Percentiles rank a stretch among this genome's conserved stretches.
phyloP scores from a whole-genome alignment of 2,113 vertebrate species.

The Zosterops lateralis region DNA sequence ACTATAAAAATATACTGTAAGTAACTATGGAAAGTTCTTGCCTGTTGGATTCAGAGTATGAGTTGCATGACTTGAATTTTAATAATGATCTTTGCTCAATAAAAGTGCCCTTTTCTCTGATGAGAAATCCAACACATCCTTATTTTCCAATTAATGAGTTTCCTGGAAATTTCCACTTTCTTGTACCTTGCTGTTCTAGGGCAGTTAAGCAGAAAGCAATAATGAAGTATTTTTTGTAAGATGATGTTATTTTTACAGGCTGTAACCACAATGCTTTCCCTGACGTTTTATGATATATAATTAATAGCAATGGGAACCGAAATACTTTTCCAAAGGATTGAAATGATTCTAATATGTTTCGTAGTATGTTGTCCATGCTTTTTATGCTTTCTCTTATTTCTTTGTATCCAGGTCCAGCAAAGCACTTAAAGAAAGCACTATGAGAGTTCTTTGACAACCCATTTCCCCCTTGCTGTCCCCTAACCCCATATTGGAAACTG shows the following conservation, averaged over 20 bases:
- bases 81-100: background rate
- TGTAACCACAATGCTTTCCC: background rate
- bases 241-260: background rate
- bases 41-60: background rate
- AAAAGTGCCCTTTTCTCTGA: background rate
- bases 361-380: background rate
- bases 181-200: background rate
- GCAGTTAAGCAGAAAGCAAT: background rate
- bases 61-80: slow-evolving; percentile 18
- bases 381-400: background rate
- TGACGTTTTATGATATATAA: slow-evolving; percentile 7
- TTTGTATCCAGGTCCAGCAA: slow-evolving; percentile 37
- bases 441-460: background rate
- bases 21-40: background rate
- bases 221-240: background rate
- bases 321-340: background rate
- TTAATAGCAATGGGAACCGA: background rate
- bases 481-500: background rate
- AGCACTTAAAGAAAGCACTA: slow-evolving; percentile 44
- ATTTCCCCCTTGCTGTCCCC: background rate
- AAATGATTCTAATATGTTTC: background rate
- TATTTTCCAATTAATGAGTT: background rate
- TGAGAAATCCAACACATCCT: background rate
- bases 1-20: background rate
- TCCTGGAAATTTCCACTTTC: background rate